Conservation (phyloP, 2,888 invertebrate genomes). For the Zaprionus obscuricornis region DNA sequence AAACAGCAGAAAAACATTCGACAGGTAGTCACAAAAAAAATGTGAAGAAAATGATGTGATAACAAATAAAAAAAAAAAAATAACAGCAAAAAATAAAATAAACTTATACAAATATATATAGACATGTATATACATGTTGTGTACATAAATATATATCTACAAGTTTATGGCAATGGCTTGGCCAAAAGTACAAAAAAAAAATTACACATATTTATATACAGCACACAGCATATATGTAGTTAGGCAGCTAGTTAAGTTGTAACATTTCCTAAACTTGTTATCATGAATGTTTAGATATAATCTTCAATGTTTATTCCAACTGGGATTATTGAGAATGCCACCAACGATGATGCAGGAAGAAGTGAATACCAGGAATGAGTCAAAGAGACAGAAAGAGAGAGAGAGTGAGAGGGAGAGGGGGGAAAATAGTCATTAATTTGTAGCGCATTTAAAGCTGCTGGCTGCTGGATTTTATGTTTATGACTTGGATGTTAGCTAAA, state of each 20-base stretch:
- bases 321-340: neutral
- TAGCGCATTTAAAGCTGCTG: constrained; percentile 75
- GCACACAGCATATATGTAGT: no score
- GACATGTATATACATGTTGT: constrained; percentile 13
- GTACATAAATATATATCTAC: constrained; percentile 21
- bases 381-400: no score
- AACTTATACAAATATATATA: neutral
- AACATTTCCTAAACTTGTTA: no score
- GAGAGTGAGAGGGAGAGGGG: no score
- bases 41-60: constrained; percentile 70
- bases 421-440: constrained; percentile 74
- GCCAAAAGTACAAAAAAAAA: constrained; percentile 33
- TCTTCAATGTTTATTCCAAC: neutral
- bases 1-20: constrained; percentile 60
- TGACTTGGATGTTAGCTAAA: constrained; percentile 23
- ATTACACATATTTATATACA: no score
- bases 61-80: constrained; percentile 39
- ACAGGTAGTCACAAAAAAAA: constrained; percentile 71
- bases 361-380: no score
- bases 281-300: neutral
- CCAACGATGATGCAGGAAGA: no score
- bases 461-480: constrained; percentile 61
- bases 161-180: constrained; percentile 51
- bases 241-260: no score
- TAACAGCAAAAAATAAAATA: neutral